Percentiles rank a stretch among this genome's conserved stretches.
Evolutionary conservation across 2,113 vertebrate genomes (phyloP).

Genomic region (Cololabis saira): DNA sequence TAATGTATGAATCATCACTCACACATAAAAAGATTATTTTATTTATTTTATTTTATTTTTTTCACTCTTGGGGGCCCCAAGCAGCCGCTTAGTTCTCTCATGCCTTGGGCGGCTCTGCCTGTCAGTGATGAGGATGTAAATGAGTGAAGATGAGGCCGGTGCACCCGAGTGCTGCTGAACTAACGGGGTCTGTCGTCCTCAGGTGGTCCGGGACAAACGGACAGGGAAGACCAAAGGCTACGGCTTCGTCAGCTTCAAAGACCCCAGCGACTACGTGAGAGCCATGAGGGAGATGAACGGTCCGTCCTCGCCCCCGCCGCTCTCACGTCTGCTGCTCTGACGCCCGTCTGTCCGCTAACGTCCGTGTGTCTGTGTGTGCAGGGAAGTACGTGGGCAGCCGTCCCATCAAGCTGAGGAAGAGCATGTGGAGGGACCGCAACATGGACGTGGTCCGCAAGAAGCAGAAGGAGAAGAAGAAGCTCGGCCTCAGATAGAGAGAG

Average conservation of each 20-base stretch:
- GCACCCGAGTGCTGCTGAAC: too few species aligned
- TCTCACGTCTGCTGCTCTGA: too few species aligned
- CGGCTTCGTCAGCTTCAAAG: constrained; percentile 95
- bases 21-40: too few species aligned
- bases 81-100: too few species aligned
- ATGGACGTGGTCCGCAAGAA: constrained; percentile 92
- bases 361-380: constrained; percentile 50
- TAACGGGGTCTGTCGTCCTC: neutral
- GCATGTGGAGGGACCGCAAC: constrained; percentile 94
- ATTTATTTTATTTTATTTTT: too few species aligned
- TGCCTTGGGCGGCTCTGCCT: too few species aligned
- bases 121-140: too few species aligned
- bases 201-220: constrained; percentile 92
- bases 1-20: too few species aligned
- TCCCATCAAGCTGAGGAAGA: constrained; percentile 94
- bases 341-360: neutral
- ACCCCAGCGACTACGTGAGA: constrained; percentile 92
- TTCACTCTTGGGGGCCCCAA: too few species aligned
- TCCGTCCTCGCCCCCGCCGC: constrained; percentile 55
- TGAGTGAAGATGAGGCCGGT: too few species aligned
- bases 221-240: constrained; percentile 95
- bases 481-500: constrained; percentile 87
- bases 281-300: constrained; percentile 97
- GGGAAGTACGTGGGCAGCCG: constrained; percentile 93
- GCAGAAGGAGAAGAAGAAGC: constrained; percentile 93